Evolutionary conservation across 2,113 vertebrate genomes (phyloP), one percentile per base, ranked within the genome.

Genomic region (Piprites chloris): DNA sequence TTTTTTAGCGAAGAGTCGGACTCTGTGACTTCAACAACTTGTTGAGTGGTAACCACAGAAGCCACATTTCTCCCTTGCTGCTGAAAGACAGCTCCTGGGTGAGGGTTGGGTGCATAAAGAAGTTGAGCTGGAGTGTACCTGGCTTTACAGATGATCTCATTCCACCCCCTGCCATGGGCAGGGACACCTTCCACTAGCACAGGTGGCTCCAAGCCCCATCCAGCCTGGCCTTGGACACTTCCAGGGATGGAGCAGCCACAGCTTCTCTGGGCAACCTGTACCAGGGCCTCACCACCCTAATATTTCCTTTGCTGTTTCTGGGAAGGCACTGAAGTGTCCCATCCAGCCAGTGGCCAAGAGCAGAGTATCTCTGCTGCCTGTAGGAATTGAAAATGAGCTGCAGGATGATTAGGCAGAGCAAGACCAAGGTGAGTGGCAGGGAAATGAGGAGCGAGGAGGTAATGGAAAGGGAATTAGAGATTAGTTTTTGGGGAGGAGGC

Each of bases 131-230:
- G 7, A 61, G 33, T 14, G 32, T 55, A 22, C 50, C 50, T 78
- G n/a, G 14, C n/a, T 77, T 63, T 41, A 30, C 8, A 63, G 26
- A 21, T n/a, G 37, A 18, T 21, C 39, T 30, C 27, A 9, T 63
- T 11, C 62, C 39, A 42, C 27, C 11, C 39, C 37, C 61, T 41
- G 37, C 61, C 61, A 9, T 21, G 61, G 18, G 18, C 59, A 58
- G 32, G 44, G 50, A 66, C 59, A 66, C 9, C 10, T 52, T 13
- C 27, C 37, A 28, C 27, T 24, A 9, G 0, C 28, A 27, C 44
- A 81, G 27, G 4, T 0, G 37, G 23, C 33, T 52, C 61, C 1
- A 39, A 58, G 11, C 37, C 22, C 26, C 0, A 0, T 88, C 50
- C 44, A 52, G 0, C 23, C 12, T 82, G 69, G 33, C 12, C 35